Evolutionary conservation across 2,797 vertebrate genomes (phyloP).

Genomic region (Lepilemur septentrionalis): DNA sequence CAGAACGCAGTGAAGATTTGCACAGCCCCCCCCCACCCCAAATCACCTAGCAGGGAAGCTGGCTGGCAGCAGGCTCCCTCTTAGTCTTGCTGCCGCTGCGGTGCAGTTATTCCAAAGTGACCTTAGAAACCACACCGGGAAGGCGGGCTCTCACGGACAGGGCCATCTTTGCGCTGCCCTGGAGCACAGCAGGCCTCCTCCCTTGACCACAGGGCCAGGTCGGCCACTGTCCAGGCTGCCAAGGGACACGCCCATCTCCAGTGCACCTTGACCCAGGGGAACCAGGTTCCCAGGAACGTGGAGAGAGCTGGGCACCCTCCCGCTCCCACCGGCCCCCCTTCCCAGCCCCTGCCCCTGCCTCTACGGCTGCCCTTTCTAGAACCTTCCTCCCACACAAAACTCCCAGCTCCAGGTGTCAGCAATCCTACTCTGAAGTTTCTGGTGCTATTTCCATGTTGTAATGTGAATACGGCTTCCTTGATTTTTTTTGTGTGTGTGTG

Average conservation of each 20-base stretch:
- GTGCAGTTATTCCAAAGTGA: background rate
- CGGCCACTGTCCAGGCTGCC: constrained; percentile 78
- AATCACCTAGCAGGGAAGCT: constrained; percentile 69
- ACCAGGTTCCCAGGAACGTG: constrained; percentile 51
- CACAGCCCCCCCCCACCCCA: constrained; percentile 59
- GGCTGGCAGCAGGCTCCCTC: background rate
- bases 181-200: constrained; percentile 30
- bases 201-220: constrained; percentile 62
- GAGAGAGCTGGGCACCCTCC: constrained; percentile 85
- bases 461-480: constrained; percentile 97
- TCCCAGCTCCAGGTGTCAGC: constrained; percentile 90
- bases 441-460: constrained; percentile 96
- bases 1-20: constrained; percentile 79
- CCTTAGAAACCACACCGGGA: background rate
- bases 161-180: constrained; percentile 64
- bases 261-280: constrained; percentile 77
- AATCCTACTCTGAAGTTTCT: constrained; percentile 91
- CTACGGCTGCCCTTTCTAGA: constrained; percentile 76
- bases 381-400: constrained; percentile 91
- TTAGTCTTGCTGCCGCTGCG: background rate
- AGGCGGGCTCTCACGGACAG: constrained; percentile 62
- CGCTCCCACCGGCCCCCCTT: constrained; percentile 83
- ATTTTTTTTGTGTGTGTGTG: constrained; percentile 11
- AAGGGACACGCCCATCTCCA: constrained; percentile 37
- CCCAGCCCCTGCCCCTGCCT: constrained; percentile 82